Percentiles rank a stretch among this genome's conserved stretches.
Evolutionary conservation across 1,140 invertebrate genomes (phyloP).

Genomic region (Sesamia nonagrioides): DNA sequence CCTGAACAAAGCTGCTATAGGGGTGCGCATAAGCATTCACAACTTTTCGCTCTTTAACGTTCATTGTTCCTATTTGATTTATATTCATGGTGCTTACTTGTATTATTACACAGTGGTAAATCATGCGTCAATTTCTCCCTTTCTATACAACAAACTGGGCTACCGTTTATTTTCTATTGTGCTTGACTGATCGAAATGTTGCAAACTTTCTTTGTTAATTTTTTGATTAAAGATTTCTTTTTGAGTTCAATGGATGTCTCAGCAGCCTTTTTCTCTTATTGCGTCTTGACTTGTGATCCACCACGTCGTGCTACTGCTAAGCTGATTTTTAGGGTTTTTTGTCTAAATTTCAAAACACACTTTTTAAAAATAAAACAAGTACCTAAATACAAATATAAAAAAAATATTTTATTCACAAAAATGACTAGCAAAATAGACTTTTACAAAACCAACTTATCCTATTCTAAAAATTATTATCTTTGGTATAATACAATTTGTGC

Average conservation of each 20-base stretch:
- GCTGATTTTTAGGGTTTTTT: not conserved
- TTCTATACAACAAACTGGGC: slow-evolving; percentile 55
- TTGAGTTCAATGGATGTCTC: too few relatives aligned
- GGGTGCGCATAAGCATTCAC: slow-evolving; percentile 81
- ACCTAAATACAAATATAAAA: slow-evolving; percentile 56
- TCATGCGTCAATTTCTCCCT: slow-evolving; percentile 75
- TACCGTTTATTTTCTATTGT: slow-evolving; percentile 49
- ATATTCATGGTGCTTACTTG: slow-evolving; percentile 82
- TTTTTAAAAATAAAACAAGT: slow-evolving; percentile 48
- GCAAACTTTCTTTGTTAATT: not conserved
- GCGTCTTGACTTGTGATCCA: not conserved
- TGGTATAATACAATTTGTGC: slow-evolving; percentile 48
- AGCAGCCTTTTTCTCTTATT: not conserved
- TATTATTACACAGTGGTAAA: slow-evolving; percentile 80
- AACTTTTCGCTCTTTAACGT: slow-evolving; percentile 86
- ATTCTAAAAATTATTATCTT: slow-evolving; percentile 56
- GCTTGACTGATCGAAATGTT: slow-evolving; percentile 31
- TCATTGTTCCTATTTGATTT: slow-evolving; percentile 86
- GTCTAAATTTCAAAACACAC: too few relatives aligned
- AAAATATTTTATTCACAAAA: slow-evolving; percentile 52
- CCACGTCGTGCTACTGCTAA: not conserved
- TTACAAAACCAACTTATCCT: slow-evolving; percentile 52
- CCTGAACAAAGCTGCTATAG: slow-evolving; percentile 72
- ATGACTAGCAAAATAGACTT: slow-evolving; percentile 57
- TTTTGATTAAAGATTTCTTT: not conserved